Base-by-base conservation (phyloP, 2,888 invertebrate genomes). In the Campopleginae sp. region DNA sequence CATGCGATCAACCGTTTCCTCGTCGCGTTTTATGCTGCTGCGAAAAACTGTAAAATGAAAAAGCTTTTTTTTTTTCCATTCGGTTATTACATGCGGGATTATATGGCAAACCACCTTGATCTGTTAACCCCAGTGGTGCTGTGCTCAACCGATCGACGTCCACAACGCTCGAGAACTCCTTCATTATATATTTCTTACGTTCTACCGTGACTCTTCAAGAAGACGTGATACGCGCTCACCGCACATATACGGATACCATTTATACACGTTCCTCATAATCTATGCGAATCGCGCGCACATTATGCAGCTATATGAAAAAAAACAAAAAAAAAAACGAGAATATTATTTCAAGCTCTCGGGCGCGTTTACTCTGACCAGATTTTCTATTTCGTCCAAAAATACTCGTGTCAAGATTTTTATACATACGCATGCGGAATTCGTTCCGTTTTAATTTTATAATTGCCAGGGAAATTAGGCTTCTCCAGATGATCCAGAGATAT, bases 61-160 rank as follows among this genome's bases (percentile, higher is more conserved):
- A 58, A 58, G 8, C 58, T 19, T 63, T 63, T 48, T 66, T 7
- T 66, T 33, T 77, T 27, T 48, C 10, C 44, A 14, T 14, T 31
- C 61, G 38, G 27, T 44, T 75, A 44, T 75, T 75, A 76, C 51
- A 61, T 31, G n/a, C 23, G 27, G 72, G 8, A 54, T 80, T 80
- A 66, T 54, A 63, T 44, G 61, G 51, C 66, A 66, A 75, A 71
- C 48, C 72, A 74, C 85, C 85, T 85, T 85, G 85, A 85, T 85
- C 85, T 74, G 80, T 85, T 85, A 85, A 85, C 85, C 85, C 76
- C 82, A 23, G 76, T 51, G 23, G 65, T 66, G n/a, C n/a, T n/a
- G 63, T 48, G 63, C 85, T 70, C 68, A 74, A 76, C 81, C 61
- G 79, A 71, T 68, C 78, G 78, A 61, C 74, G 78, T 80, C 77